Evolutionary conservation across 2,797 vertebrate species (phyloP).

Genomic region (Lepilemur ruficaudatus): DNA sequence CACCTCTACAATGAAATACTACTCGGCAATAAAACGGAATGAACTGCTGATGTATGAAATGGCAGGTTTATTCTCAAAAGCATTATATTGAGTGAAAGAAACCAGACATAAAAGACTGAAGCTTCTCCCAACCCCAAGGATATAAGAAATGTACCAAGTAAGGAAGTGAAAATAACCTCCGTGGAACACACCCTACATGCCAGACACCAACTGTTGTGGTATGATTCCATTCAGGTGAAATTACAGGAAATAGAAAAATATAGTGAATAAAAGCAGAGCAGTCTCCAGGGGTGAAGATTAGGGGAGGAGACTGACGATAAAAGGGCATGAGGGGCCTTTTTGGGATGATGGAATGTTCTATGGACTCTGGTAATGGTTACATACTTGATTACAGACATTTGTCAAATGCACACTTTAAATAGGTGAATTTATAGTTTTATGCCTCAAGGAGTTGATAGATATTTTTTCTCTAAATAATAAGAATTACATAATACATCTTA

Average conservation of each 20-base stretch:
- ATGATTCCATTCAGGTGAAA: neutral
- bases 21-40: neutral
- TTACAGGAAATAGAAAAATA: neutral
- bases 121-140: neutral
- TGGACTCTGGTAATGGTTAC: neutral
- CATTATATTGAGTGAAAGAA: neutral
- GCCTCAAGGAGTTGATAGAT: neutral
- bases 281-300: neutral
- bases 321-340: neutral
- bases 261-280: neutral
- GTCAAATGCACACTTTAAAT: neutral
- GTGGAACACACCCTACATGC: accelerated
- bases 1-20: neutral
- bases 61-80: neutral
- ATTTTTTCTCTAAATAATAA: neutral
- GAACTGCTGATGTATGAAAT: neutral
- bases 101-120: neutral
- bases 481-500: neutral
- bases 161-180: neutral
- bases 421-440: neutral
- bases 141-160: neutral
- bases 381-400: neutral
- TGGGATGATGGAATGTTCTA: neutral
- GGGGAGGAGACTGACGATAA: neutral
- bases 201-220: neutral